Conservation (phyloP, 2,113 vertebrate species). For the Gopherus flavomarginatus region DNA sequence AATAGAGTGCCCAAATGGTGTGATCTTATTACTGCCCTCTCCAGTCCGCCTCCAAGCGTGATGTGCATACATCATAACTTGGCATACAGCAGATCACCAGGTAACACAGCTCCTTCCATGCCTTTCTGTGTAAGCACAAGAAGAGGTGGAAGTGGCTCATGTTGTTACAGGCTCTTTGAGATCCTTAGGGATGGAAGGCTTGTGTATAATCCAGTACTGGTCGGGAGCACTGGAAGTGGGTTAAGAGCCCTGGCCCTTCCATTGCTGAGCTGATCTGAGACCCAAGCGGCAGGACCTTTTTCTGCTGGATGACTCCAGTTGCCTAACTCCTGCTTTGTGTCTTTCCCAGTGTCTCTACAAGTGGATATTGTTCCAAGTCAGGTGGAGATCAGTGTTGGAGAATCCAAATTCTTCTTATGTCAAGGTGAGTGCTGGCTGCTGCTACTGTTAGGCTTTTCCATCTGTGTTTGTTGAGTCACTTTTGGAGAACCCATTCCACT, state of each 20-base stretch:
- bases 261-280: accelerated
- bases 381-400: conserved; percentile 96
- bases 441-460: accelerated
- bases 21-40: not conserved
- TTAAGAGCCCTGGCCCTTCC: accelerated
- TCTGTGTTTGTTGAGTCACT: not conserved
- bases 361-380: conserved; percentile 94
- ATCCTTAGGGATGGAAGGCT: not conserved
- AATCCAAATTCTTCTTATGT: conserved; percentile 98
- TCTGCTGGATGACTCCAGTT: not conserved
- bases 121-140: not conserved
- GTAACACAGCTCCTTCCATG: not conserved
- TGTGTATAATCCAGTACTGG: not conserved
- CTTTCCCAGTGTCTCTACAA: conserved; percentile 88
- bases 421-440: conserved; percentile 83
- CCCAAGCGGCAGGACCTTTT: accelerated
- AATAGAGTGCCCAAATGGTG: not conserved
- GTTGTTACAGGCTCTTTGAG: not conserved
- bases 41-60: not conserved
- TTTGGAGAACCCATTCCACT: not conserved
- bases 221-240: accelerated
- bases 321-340: not conserved
- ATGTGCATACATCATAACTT: not conserved
- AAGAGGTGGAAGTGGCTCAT: not conserved
- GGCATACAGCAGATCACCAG: not conserved